These are phyloP conservation scores for Crypturellus undulatus DNA, from an alignment of 2,113 vertebrate genomes.

Conservation along the genomic window DNA sequence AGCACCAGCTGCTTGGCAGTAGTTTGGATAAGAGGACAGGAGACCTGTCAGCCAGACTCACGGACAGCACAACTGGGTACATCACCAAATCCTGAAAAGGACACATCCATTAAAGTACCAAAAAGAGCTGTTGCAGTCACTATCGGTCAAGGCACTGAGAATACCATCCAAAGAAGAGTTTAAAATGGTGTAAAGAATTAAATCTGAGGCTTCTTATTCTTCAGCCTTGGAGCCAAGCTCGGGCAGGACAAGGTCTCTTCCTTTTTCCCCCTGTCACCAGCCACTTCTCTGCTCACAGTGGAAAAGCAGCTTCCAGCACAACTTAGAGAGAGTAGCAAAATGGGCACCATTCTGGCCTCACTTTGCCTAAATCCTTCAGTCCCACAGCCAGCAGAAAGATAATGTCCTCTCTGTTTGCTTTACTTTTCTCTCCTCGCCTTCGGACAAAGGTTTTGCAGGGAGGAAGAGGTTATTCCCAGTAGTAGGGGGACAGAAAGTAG, in stretches of 20 bases:
- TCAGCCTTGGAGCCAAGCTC: neutral
- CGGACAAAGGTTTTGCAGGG: neutral
- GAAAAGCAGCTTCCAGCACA: slow-evolving; percentile 2
- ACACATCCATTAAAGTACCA: neutral
- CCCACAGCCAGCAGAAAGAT: neutral
- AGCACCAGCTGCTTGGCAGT: slow-evolving; percentile 57
- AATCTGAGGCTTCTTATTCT: neutral
- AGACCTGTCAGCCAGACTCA: slow-evolving; percentile 12
- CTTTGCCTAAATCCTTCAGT: slow-evolving; percentile 2
- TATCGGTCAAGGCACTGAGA: neutral
- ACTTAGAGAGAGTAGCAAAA: slow-evolving; percentile 3
- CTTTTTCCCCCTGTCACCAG: neutral
- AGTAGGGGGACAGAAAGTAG: neutral
- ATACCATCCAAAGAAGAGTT: neutral
- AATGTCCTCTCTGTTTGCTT: too few relatives aligned
- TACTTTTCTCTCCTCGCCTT: neutral
- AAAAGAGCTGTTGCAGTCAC: neutral
- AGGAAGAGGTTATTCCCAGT: neutral
- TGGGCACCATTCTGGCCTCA: neutral
- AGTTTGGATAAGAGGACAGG: neutral
- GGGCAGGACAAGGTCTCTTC: neutral
- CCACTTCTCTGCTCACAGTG: neutral
- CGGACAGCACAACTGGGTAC: neutral
- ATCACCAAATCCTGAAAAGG: neutral
- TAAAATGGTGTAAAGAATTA: neutral